Evolutionary conservation across 2,113 vertebrate genomes (phyloP), one percentile per base, ranked within the genome.

Genomic region (Thomomys bottae): DNA sequence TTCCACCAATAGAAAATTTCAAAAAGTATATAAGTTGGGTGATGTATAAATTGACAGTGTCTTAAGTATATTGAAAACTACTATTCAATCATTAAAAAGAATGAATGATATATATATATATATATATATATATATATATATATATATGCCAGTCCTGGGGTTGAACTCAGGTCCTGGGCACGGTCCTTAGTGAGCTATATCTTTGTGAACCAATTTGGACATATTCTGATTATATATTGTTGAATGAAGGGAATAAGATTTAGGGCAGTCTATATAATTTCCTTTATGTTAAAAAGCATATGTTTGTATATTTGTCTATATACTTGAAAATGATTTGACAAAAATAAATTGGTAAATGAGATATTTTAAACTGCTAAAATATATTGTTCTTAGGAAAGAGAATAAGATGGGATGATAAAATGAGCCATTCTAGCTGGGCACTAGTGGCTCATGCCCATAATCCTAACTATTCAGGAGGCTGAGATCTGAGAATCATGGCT

Each of bases 281-380:
- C 18, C 54, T 83, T 79, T 90, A 88, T 72, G n/a, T 78, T 83
- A 79, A 92, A 90, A 64, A 88, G 28, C 14, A 88, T 76, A 36
- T 4, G 63, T 94, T 92, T 92, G 38, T 36, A 67, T 87, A 88
- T 87, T 89, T 91, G 75, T 72, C 83, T n/a, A 75, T 75, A 34
- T n/a, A 87, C 77, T 91, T 93, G 59, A 24, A 82, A 94, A 83
- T 91, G 20, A 57, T 59, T 88, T 86, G 45, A 28, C 67, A 85
- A 84, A 91, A 79, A 11, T 12, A 91, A 79, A 11, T 12, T 88
- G 18, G 71, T 91, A 94, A 64, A 54, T 95, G 36, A 87, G 20
- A 3, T 70, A 84, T 71, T 90, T 82, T 88, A 70, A 94, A 75
- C 70, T 78, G 79, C 59, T 75, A 76, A 84, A 89, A 90, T 61